Evolutionary conservation across 2,797 vertebrate species (phyloP), one percentile per base, ranked within the genome.

Genomic region (Sebastes oblongus): DNA sequence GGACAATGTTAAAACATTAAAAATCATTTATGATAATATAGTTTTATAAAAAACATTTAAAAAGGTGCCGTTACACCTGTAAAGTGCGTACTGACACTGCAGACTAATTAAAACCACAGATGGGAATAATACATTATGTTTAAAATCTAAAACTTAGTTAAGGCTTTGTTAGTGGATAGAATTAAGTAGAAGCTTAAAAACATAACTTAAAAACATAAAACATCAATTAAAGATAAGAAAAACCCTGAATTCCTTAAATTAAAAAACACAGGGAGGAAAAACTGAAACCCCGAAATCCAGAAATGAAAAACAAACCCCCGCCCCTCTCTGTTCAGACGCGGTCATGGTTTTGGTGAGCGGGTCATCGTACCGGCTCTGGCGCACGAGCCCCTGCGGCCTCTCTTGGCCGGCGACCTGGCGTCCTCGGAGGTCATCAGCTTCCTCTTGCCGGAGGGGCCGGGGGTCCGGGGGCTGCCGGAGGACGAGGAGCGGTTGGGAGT

Each of bases 401-500:
- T 96, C 86, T 99, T 99, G 72, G 97, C 92, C 2, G 97, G 96
- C 1, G 95, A 96, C 78, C 92, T 88, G 34, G 95, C 95, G 1
- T 96, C 96, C 54, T 97, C 97, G 0, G 94, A 93, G 67, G 91
- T 55, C 16, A 93, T 83, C 1, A 98, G 96, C 87, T 98, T 99
- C 91, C 98, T 96, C 90, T 99, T 99, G 62, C 97, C 94, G 5
- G 97, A 96, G 0, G 92, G 90, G 3, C 94, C 96, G 0, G 93
- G 75, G 27, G 92, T 89, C 1, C 95, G 95, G 0, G 96, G 96
- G 80, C 96, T 96, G 84, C 96, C 94, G 77, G 94, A 95, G 77
- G 96, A 88, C 80, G 96, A 89, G 82, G 66, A 64, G 55, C 88
- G 83, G 76, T 72, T 86, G 16, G 90, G 91, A 0, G 90, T 89